Base-by-base conservation (phyloP, 92 coral and sea anemone species). In the Zoanthus gigantus region DNA sequence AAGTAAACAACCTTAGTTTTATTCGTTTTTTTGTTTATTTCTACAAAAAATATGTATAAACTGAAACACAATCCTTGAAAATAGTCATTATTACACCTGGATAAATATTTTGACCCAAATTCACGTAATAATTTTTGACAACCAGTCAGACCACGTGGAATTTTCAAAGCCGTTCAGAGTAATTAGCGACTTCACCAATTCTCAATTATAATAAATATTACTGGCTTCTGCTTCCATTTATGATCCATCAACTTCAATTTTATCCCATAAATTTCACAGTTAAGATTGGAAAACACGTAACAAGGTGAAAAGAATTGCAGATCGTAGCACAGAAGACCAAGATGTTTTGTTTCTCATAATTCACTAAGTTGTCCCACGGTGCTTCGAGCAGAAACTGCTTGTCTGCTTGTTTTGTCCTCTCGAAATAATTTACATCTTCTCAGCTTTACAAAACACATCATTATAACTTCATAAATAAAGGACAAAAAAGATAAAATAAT, bases 301-400 rank as follows among this genome's bases (percentile, higher is more conserved):
- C 66, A 58, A 0, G 5, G 12, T 58, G 66, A 58, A 12, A 58
- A 58, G 66, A 58, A 9, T 58, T 67, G 37, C 5, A 1, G 23
- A 67, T 18, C 72, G 72, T 10, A 67, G 72, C 72, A 67, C 42
- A 67, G 42, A 18, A 18, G 6, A 3, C 72, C 34, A 67, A 67
- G 72, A 67, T 67, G 72, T 67, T 67, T 67, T 23, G 72, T 67
- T 67, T 67, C 37, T 34, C 72, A 67, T 30, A 67, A 67, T 23
- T 67, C 23, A 23, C 23, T 23, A 23, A 67, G 18, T 67, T 23
- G 32, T 67, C 42, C 42, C 42, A 67, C 72, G 18, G 72, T 67
- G 15, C 30, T 67, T 67, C 72, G 37, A 67, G 72, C 10, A 23
- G 72, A 67, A 67, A 67, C 42, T 67, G 72, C 72, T 67, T 18